Conservation (phyloP, 1,140 invertebrate genomes). For the Hormaphis cornu region DNA sequence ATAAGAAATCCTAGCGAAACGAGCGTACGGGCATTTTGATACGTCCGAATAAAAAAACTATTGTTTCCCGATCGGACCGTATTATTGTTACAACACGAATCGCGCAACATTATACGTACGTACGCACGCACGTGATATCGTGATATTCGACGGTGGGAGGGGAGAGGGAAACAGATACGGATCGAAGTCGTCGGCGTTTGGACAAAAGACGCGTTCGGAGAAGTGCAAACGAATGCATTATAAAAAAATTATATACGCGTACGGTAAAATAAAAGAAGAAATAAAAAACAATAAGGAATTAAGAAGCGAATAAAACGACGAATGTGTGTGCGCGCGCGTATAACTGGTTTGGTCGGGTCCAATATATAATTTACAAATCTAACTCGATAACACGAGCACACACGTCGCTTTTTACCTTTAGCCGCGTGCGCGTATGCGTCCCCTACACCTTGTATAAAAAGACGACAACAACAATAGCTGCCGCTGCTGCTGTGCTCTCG, state of each 20-base stretch:
- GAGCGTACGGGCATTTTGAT: too few relatives aligned
- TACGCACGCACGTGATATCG: background rate
- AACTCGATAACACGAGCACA: slow-evolving; percentile 16
- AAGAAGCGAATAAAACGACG: slow-evolving; percentile 32
- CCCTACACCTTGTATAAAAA: slow-evolving; percentile 25
- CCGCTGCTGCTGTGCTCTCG: too few relatives aligned
- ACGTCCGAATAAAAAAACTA: too few relatives aligned
- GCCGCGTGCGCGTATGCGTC: background rate
- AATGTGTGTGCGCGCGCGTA: background rate
- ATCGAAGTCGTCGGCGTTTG: slow-evolving; percentile 31
- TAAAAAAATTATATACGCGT: background rate
- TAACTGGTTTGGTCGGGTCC: slow-evolving; percentile 28
- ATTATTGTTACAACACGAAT: too few relatives aligned
- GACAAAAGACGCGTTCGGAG: slow-evolving; percentile 27
- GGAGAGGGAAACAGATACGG: slow-evolving; percentile 13
- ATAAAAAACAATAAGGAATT: slow-evolving; percentile 29
- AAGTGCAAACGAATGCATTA: slow-evolving; percentile 31
- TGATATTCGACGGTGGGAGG: background rate
- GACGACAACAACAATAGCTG: slow-evolving; percentile 32
- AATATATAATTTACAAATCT: slow-evolving; percentile 33
- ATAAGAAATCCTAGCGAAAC: too few relatives aligned
- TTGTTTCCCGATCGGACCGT: too few relatives aligned
- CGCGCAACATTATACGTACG: background rate
- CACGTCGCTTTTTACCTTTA: background rate
- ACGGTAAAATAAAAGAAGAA: slow-evolving; percentile 2